phyloP scores from a whole-genome alignment of 2,888 invertebrate species.

The Aphodius granarius region DNA sequence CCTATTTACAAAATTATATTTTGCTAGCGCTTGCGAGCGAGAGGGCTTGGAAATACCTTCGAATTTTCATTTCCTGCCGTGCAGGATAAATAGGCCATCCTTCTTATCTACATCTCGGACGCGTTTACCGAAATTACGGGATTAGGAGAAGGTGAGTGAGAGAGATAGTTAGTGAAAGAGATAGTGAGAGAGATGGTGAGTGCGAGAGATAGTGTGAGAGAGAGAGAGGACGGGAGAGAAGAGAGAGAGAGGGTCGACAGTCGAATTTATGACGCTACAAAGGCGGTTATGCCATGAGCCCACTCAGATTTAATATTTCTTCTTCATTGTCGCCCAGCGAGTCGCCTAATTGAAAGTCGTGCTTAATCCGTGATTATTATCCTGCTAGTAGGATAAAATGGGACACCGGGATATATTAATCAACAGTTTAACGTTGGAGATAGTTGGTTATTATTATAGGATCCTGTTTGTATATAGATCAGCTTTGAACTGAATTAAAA shows the following conservation, averaged over 20 bases:
- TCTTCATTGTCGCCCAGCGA: neutral
- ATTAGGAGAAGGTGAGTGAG: neutral
- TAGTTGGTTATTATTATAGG: neutral
- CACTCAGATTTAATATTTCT: neutral
- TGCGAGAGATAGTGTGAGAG: too few relatives aligned
- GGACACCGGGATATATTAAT: neutral
- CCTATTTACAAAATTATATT: constrained; percentile 1
- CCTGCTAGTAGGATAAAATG: neutral
- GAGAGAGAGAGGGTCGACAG: neutral
- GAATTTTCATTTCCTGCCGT: constrained; percentile 11
- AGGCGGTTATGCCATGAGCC: neutral
- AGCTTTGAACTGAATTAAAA: too few relatives aligned
- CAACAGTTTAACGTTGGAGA: neutral
- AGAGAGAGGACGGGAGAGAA: too few relatives aligned
- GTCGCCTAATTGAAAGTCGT: neutral
- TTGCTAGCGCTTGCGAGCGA: neutral
- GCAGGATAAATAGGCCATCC: constrained; percentile 2
- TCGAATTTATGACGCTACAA: neutral
- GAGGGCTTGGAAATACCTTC: constrained; percentile 12
- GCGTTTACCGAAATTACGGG: constrained; percentile 11
- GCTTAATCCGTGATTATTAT: neutral
- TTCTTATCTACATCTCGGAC: constrained; percentile 12
- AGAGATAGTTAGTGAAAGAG: too few relatives aligned
- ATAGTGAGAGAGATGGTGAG: too few relatives aligned
- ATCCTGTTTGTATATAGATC: too few relatives aligned